Evolutionary conservation across 1,140 invertebrate species (phyloP), one percentile per base, ranked within the genome.

Genomic region (Trichonephila clavipes): DNA sequence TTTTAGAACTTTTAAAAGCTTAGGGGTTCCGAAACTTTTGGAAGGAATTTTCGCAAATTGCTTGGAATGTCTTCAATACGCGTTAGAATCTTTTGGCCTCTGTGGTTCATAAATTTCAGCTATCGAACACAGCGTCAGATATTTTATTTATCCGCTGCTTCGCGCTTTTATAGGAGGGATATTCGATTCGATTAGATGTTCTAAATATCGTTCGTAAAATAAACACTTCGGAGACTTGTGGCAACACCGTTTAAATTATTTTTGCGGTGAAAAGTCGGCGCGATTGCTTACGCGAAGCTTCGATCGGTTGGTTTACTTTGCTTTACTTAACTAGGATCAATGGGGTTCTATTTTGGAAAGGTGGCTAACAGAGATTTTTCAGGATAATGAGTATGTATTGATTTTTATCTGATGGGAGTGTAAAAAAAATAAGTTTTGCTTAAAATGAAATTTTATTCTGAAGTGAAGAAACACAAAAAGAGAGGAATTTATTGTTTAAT

Each of bases 1-100:
- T 83, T 83, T 85, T 51, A 85, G 82, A 85, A 85, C 82, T 85
- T 85, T 85, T 85, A 58, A 44, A 21, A n/a, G 21, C 44, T 51
- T 51, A 2, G 16, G 21, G 14, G 12, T n/a, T 58, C 12, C n/a
- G 51, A n/a, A 58, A 72, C 24, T 72, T 72, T 28, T 12, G 69
- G 69, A 34, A 34, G 28, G 24, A 34, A 77, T 77, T 34, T 77
- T 77, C 12, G 51, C 82, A 85, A 51, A 58, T 85, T 85, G 21
- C 82, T 3, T n/a, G 51, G 72, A 77, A 40, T 77, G 8, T 85
- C 82, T 58, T 85, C 40, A 85, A 51, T 51, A 58, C 19, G 19
- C n/a, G 40, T 85, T 85, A 59, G 40, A 59, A 83, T 59, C 82
- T 85, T 8, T 21, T 58, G 5, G 44, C 16, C 34, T 14, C 4